These are phyloP conservation scores for Microplitis demolitor DNA, from an alignment of 1,140 invertebrate species.

Conservation along the genomic window DNA sequence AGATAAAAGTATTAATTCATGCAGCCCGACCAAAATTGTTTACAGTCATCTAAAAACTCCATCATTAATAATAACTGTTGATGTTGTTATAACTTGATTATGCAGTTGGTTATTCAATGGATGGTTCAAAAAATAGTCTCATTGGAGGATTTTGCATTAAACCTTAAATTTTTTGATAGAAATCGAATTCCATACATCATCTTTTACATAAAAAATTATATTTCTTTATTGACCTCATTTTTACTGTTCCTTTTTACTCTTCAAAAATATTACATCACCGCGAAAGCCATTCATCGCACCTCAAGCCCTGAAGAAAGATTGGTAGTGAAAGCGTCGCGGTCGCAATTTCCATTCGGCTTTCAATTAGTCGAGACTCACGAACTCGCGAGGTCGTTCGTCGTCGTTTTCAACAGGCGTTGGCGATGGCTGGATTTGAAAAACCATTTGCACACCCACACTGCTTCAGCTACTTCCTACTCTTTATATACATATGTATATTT, in stretches of 20 bases:
- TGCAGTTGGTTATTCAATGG: too few relatives aligned
- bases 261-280: not conserved
- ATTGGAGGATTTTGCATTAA: too few relatives aligned
- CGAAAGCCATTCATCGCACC: not conserved
- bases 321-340: not conserved
- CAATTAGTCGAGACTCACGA: slow-evolving; percentile 4
- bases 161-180: too few relatives aligned
- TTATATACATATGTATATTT: too few relatives aligned
- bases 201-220: too few relatives aligned
- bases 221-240: not conserved
- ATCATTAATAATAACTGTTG: too few relatives aligned
- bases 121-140: too few relatives aligned
- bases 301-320: not conserved
- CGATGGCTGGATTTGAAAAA: slow-evolving; percentile 24
- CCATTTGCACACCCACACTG: not conserved
- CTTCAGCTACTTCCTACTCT: not conserved
- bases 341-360: slow-evolving; percentile 9
- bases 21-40: too few relatives aligned
- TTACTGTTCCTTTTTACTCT: not conserved
- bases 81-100: too few relatives aligned
- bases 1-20: too few relatives aligned
- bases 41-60: too few relatives aligned
- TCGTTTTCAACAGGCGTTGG: not conserved
- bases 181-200: too few relatives aligned
- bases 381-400: not conserved